Conservation (phyloP, 2,797 vertebrate genomes). For the Chanos chanos region DNA sequence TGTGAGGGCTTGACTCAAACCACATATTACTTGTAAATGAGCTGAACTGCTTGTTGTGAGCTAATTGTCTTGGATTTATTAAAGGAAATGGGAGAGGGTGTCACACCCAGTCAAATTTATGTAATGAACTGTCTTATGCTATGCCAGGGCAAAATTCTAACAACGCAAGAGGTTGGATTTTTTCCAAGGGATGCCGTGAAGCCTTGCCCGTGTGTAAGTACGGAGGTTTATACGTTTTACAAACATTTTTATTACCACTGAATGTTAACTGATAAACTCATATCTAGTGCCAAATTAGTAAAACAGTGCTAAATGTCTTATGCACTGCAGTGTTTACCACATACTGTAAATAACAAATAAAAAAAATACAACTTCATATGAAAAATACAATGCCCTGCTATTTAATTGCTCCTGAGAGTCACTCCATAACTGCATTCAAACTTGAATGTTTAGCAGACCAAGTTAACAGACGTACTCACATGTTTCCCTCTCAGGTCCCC, state of each 20-base stretch:
- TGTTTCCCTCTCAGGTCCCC: conserved; percentile 76
- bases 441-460: no score
- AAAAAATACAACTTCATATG: no score
- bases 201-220: conserved; percentile 91
- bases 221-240: conserved; percentile 11
- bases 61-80: conserved; percentile 69
- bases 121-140: conserved; percentile 54
- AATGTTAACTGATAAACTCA: neutral
- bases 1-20: conserved; percentile 59
- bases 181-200: conserved; percentile 93
- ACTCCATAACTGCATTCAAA: no score
- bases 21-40: conserved; percentile 59
- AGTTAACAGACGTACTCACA: no score
- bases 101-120: conserved; percentile 51
- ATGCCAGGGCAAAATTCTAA: conserved; percentile 85
- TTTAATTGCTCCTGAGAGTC: no score
- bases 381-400: no score
- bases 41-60: conserved; percentile 50
- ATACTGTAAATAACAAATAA: no score
- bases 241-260: neutral
- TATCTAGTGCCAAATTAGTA: neutral
- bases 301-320: neutral
- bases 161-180: conserved; percentile 88
- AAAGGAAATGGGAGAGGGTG: conserved; percentile 35
- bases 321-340: no score